Evolutionary conservation across 2,797 vertebrate genomes (phyloP).

Genomic region (Pagetopsis macropterus): DNA sequence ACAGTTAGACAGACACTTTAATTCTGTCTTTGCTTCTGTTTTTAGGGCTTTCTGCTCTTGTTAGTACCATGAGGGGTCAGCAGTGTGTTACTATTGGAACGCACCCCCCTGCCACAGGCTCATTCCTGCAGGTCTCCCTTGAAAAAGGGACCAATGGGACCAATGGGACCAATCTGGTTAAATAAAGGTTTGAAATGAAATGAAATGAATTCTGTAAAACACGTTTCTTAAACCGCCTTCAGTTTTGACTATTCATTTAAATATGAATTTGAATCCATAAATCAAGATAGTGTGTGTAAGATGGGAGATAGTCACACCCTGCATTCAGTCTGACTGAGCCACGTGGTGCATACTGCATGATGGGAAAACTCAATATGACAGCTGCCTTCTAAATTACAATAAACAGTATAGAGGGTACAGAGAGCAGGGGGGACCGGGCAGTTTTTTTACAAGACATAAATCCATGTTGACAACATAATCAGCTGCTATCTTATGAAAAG

Average conservation of each 20-base stretch:
- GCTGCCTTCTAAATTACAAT: conserved; percentile 67
- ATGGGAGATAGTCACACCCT: conserved; percentile 14
- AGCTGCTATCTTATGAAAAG: conserved; percentile 52
- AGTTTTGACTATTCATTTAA: conserved; percentile 27
- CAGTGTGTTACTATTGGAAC: conserved; percentile 46
- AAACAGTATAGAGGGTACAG: conserved; percentile 28
- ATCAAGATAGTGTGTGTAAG: conserved; percentile 13
- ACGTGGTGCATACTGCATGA: conserved; percentile 38
- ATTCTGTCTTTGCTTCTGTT: neutral
- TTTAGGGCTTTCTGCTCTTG: neutral
- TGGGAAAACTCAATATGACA: conserved; percentile 71
- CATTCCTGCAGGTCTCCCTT: no score
- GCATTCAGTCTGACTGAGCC: conserved; percentile 24
- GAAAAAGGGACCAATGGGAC: no score
- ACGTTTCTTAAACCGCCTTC: neutral
- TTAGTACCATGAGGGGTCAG: conserved; percentile 70
- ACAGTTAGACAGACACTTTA: neutral
- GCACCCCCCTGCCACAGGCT: neutral
- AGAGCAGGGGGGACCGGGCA: conserved; percentile 41
- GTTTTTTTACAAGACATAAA: conserved; percentile 41
- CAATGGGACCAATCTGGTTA: no score
- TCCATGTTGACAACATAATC: conserved; percentile 65
- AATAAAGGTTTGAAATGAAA: no score
- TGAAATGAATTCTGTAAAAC: neutral
- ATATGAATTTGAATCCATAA: conserved; percentile 39